Conservation (phyloP, 1,140 invertebrate genomes). For the Pseudomyrmex gracilis region DNA sequence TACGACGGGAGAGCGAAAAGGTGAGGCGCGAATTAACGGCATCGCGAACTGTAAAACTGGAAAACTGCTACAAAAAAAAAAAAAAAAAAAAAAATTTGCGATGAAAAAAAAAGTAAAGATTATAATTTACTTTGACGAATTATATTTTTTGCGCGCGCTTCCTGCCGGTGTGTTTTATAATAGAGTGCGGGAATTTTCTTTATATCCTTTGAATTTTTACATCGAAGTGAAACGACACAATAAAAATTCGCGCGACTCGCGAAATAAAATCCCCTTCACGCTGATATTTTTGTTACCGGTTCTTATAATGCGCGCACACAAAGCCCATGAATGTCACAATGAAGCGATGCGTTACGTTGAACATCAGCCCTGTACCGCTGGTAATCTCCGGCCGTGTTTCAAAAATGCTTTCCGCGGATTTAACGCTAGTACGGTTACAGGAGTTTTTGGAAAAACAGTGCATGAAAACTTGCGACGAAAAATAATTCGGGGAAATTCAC, state of each 20-base stretch:
- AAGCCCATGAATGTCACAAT: conserved; percentile 4
- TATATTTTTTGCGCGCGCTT: neutral
- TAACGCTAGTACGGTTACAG: conserved; percentile 2
- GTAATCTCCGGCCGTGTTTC: conserved; percentile 35
- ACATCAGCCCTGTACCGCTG: neutral
- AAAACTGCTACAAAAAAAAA: neutral
- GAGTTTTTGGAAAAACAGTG: conserved; percentile 5
- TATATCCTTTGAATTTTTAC: too few species aligned
- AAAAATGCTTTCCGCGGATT: conserved; percentile 32
- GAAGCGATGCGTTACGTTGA: conserved; percentile 30
- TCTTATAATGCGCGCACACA: neutral
- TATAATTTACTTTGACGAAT: neutral
- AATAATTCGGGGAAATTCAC: conserved; percentile 14
- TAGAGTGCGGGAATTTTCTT: too few species aligned
- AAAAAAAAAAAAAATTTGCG: too few species aligned
- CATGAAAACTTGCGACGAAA: conserved; percentile 22
- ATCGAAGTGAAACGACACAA: neutral
- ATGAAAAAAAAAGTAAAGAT: too few species aligned
- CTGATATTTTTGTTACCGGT: conserved; percentile 14
- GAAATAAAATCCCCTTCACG: conserved; percentile 11
- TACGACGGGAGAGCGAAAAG: neutral
- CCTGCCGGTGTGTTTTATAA: too few species aligned
- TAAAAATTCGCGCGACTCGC: neutral
- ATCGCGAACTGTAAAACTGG: neutral
- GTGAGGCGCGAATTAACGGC: neutral